phyloP scores from a whole-genome alignment of 2,797 vertebrate genomes.

The Sebastes oblongus region DNA sequence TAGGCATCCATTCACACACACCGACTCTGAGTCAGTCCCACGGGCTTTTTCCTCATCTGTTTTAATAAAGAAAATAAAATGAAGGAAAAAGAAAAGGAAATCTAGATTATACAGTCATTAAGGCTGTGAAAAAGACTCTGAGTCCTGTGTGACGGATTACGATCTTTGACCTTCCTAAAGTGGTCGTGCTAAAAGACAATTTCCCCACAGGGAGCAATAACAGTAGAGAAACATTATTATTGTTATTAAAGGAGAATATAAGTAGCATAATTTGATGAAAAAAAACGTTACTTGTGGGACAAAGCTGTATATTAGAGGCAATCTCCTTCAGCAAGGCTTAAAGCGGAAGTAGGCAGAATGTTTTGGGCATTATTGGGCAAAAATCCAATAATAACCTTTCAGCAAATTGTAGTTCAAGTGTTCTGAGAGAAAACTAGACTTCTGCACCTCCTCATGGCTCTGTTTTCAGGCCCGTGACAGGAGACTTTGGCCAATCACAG shows the following conservation, averaged over 20 bases:
- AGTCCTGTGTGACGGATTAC: slow-evolving; percentile 8
- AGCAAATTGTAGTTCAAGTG: rapidly evolving
- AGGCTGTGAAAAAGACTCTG: not conserved
- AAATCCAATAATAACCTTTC: no score
- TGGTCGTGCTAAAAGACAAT: not conserved
- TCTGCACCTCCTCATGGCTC: no score
- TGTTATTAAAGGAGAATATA: slow-evolving; percentile 9
- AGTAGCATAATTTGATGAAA: not conserved
- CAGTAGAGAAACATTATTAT: not conserved
- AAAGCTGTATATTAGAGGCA: slow-evolving; percentile 3
- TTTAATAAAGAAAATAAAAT: slow-evolving; percentile 18
- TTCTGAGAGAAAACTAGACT: no score
- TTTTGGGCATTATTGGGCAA: no score
- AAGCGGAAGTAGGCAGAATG: not conserved
- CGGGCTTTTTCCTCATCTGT: not conserved
- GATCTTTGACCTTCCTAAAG: slow-evolving; percentile 40
- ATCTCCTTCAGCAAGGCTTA: slow-evolving; percentile 21
- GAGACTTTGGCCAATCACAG: no score
- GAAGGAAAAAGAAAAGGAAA: not conserved
- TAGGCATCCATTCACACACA: not conserved
- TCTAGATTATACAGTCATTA: not conserved
- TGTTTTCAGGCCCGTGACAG: no score
- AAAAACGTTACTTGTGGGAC: not conserved
- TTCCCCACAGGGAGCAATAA: not conserved
- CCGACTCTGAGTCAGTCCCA: not conserved